These are phyloP conservation scores for Odontomyia ornata DNA, from an alignment of 2,888 invertebrate genomes.

Conservation along the genomic window DNA sequence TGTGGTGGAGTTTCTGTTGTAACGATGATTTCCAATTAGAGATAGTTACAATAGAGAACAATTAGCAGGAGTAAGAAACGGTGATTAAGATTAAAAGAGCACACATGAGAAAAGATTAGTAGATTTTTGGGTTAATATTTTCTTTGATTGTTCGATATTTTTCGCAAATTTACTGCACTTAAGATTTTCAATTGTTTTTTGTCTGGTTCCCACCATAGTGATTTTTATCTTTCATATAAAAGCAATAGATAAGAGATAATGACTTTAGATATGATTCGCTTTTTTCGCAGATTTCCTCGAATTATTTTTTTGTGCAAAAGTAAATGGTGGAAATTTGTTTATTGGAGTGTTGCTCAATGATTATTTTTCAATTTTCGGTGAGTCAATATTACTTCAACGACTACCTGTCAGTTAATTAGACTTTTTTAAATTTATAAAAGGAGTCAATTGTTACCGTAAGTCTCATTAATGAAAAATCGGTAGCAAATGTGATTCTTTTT, in stretches of 20 bases:
- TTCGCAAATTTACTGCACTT: neutral
- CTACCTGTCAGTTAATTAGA: no score
- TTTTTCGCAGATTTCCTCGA: neutral
- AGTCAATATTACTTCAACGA: no score
- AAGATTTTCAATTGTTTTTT: neutral
- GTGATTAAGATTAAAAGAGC: conserved; percentile 9
- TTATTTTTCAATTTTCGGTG: no score
- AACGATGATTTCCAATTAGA: neutral
- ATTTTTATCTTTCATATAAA: neutral
- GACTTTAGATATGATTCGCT: neutral
- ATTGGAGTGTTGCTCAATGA: no score
- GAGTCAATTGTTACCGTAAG: no score
- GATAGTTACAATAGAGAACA: neutral
- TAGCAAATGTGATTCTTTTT: no score
- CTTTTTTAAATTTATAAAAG: no score
- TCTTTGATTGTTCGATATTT: neutral
- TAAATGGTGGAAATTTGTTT: no score
- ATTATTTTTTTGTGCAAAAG: neutral
- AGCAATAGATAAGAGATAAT: neutral
- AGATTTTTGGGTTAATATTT: neutral
- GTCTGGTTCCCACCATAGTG: neutral
- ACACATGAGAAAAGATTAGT: neutral
- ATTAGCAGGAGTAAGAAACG: neutral
- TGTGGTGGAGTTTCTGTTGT: neutral
- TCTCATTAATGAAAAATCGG: no score